These are phyloP conservation scores for Drosophila stalkeri DNA, from an alignment of 2,888 invertebrate species.

Conservation along the genomic window DNA sequence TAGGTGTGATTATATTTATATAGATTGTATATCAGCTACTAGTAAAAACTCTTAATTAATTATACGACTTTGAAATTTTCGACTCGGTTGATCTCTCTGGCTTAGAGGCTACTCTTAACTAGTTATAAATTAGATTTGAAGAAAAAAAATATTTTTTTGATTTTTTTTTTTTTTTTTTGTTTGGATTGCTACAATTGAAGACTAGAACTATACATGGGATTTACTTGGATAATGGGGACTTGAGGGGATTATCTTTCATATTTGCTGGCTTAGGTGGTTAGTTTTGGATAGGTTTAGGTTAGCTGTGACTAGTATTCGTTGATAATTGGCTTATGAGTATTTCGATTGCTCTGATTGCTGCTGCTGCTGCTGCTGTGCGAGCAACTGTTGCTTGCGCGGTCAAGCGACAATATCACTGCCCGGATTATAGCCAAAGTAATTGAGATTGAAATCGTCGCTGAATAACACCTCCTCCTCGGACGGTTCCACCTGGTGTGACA, in stretches of 20 bases:
- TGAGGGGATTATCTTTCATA: slow-evolving; percentile 11
- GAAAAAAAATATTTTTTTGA: slow-evolving; percentile 33
- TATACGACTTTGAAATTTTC: slow-evolving; percentile 5
- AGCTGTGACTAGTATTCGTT: slow-evolving; percentile 77
- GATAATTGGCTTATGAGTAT: slow-evolving; percentile 76
- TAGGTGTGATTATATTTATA: slow-evolving; percentile 14
- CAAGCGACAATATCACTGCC: slow-evolving; percentile 85
- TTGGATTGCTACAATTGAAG: slow-evolving; percentile 65
- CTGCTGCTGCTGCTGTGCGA: slow-evolving; percentile 22
- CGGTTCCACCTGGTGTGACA: slow-evolving; percentile 79
- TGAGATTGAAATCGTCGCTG: slow-evolving; percentile 85
- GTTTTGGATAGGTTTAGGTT: slow-evolving; percentile 35
- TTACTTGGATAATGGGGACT: slow-evolving; percentile 4
- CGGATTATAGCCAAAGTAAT: slow-evolving; percentile 84
- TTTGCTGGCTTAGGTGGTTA: slow-evolving; percentile 65
- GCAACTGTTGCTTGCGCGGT: slow-evolving; percentile 66
- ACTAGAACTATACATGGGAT: slow-evolving; percentile 67
- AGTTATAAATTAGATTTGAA: slow-evolving; percentile 46
- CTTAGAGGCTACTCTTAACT: slow-evolving; percentile 69
- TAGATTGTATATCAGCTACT: slow-evolving; percentile 44
- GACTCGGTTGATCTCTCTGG: slow-evolving; percentile 12
- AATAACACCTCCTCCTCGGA: slow-evolving; percentile 84
- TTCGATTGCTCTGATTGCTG: slow-evolving; percentile 37
- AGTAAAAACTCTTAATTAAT: slow-evolving; percentile 59
- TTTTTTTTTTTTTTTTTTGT: slow-evolving; percentile 8